These are phyloP conservation scores for Cryptotis parvus DNA, from an alignment of 2,113 vertebrate genomes.

Conservation along the genomic window DNA sequence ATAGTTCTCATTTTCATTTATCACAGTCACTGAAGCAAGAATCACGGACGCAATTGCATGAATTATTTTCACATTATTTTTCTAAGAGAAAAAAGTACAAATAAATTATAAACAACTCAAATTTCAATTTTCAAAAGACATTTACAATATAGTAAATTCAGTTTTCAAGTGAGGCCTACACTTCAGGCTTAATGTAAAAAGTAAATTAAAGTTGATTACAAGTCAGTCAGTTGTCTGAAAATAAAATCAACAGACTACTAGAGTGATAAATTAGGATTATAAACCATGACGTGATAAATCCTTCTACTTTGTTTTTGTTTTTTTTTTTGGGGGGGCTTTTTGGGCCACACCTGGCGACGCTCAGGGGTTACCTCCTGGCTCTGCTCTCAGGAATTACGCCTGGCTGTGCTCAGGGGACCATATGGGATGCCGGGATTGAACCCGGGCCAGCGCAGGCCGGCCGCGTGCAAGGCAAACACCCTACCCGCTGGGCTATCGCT, in stretches of 20 bases:
- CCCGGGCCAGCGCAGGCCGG: no score
- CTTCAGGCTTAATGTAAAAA: neutral
- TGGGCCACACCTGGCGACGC: no score
- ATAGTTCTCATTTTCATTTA: constrained; percentile 90
- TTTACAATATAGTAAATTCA: constrained; percentile 18
- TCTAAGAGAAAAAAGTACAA: constrained; percentile 83
- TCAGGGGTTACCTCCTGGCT: no score
- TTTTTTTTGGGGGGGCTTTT: no score
- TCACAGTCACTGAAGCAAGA: constrained; percentile 88
- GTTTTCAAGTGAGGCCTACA: neutral
- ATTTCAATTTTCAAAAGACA: constrained; percentile 34
- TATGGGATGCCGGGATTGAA: no score
- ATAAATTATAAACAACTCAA: constrained; percentile 52
- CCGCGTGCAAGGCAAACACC: no score
- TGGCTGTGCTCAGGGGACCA: no score
- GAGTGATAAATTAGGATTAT: no score
- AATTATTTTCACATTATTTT: constrained; percentile 88
- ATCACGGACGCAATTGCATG: constrained; percentile 90
- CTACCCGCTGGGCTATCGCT: no score
- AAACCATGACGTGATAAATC: no score
- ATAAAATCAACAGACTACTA: neutral
- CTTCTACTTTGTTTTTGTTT: no score
- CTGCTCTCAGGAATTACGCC: no score
- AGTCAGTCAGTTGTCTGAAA: neutral
- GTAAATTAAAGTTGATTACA: neutral